Evolutionary conservation across 1,140 invertebrate species (phyloP).

Genomic region (Nomia melanderi): DNA sequence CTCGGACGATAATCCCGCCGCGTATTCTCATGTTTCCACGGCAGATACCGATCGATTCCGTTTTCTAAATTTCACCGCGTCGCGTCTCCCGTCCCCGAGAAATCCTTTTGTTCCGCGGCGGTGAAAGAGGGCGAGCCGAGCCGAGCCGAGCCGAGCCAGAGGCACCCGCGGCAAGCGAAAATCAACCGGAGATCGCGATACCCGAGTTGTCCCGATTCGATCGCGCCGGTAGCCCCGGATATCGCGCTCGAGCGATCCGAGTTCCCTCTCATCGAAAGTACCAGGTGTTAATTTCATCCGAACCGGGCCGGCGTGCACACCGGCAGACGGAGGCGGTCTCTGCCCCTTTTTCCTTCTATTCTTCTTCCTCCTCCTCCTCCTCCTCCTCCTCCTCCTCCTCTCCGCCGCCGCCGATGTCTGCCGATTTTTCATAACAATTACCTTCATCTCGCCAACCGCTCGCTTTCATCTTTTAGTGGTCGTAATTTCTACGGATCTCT

Average conservation of each 20-base stretch:
- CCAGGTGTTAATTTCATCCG: slow-evolving; percentile 42
- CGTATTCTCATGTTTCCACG: background rate
- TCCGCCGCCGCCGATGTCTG: background rate
- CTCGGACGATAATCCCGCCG: background rate
- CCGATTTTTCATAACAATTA: too few relatives aligned
- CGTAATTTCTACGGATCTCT: too few relatives aligned
- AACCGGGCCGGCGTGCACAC: background rate
- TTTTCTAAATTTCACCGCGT: slow-evolving; percentile 21
- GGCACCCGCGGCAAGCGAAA: background rate
- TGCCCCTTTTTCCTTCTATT: too few relatives aligned
- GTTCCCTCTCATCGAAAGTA: slow-evolving; percentile 54
- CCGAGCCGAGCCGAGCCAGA: background rate
- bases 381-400: background rate
- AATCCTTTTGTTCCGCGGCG: slow-evolving; percentile 3
- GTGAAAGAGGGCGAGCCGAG: background rate
- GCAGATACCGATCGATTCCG: slow-evolving; percentile 1
- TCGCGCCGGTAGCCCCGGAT: background rate
- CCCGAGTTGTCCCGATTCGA: slow-evolving; percentile 19
- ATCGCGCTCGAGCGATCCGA: slow-evolving; percentile 29
- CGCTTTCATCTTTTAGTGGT: too few relatives aligned
- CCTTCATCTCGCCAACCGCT: too few relatives aligned
- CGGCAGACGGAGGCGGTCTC: too few relatives aligned
- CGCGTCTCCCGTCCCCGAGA: slow-evolving; percentile 2
- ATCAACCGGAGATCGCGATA: slow-evolving; percentile 19
- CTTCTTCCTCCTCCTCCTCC: too few relatives aligned